These are phyloP conservation scores for Bubalus kerabau DNA, from an alignment of 2,113 vertebrate species.

Conservation along the genomic window DNA sequence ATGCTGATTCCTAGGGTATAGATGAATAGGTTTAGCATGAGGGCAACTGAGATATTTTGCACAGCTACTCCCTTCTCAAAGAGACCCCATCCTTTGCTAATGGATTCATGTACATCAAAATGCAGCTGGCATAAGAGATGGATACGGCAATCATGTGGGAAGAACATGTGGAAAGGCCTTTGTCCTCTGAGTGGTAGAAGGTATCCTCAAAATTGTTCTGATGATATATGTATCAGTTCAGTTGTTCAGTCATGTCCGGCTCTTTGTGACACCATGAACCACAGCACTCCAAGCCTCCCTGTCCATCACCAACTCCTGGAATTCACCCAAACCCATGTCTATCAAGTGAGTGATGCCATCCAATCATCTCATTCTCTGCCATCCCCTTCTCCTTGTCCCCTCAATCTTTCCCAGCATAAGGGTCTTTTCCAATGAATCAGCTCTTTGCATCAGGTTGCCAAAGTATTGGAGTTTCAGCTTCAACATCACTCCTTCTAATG, in stretches of 20 bases:
- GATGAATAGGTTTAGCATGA: conserved; percentile 50
- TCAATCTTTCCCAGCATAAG: neutral
- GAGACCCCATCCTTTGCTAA: conserved; percentile 7
- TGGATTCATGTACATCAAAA: conserved; percentile 54
- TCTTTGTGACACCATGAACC: too few relatives aligned
- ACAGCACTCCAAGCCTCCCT: too few relatives aligned
- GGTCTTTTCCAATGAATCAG: neutral
- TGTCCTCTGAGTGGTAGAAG: conserved; percentile 34
- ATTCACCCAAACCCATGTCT: neutral
- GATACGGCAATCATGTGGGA: conserved; percentile 55
- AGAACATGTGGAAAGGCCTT: conserved; percentile 56
- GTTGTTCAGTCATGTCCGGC: rapidly evolving
- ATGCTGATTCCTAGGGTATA: conserved; percentile 1
- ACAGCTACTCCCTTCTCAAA: conserved; percentile 36
- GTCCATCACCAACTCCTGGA: neutral
- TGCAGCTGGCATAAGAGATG: conserved; percentile 42
- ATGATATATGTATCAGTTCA: neutral
- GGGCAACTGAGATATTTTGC: conserved; percentile 35
- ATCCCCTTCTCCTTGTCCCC: neutral
- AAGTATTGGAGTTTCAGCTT: neutral
- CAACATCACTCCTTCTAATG: neutral
- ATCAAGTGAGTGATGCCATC: neutral
- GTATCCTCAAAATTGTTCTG: conserved; percentile 10
- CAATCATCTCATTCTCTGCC: neutral
- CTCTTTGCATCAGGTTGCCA: neutral